Percentiles rank a stretch among this genome's conserved stretches.
Evolutionary conservation across 64 coral and sea anemone genomes (phyloP).

Genomic region (Montipora capricornis): DNA sequence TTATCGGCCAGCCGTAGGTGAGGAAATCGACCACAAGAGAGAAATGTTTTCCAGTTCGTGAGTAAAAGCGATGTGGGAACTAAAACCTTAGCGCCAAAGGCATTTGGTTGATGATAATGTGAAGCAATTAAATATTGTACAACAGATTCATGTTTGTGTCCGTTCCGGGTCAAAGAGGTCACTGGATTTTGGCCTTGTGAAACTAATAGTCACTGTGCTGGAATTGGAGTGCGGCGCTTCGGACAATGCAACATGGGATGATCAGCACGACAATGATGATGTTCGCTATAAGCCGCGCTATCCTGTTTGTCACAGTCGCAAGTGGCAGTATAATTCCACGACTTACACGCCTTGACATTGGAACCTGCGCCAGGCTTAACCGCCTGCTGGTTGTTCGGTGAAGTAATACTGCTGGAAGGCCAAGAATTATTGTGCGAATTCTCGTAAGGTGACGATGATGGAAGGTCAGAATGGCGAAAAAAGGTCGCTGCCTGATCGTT

Average conservation of each 20-base stretch:
- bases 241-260: conserved; percentile 36
- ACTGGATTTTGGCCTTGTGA: no score
- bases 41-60: background rate
- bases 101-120: background rate
- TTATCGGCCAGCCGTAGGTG: conserved; percentile 21
- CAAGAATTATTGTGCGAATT: background rate
- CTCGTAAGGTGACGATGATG: background rate
- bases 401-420: no score
- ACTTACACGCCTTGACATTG: background rate
- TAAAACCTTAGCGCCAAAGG: conserved; percentile 6
- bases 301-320: conserved; percentile 14
- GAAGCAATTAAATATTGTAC: background rate
- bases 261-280: conserved; percentile 1
- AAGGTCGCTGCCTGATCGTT: conserved; percentile 7
- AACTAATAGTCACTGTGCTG: no score
- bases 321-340: conserved; percentile 35
- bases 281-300: background rate
- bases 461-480: background rate
- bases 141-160: no score
- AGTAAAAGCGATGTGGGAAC: background rate
- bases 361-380: background rate
- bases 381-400: background rate
- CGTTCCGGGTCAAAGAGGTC: no score
- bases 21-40: conserved; percentile 17
- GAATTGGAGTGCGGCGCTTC: background rate